Conservation (phyloP, 2,113 vertebrate species). For the Atrichornis clamosus region DNA sequence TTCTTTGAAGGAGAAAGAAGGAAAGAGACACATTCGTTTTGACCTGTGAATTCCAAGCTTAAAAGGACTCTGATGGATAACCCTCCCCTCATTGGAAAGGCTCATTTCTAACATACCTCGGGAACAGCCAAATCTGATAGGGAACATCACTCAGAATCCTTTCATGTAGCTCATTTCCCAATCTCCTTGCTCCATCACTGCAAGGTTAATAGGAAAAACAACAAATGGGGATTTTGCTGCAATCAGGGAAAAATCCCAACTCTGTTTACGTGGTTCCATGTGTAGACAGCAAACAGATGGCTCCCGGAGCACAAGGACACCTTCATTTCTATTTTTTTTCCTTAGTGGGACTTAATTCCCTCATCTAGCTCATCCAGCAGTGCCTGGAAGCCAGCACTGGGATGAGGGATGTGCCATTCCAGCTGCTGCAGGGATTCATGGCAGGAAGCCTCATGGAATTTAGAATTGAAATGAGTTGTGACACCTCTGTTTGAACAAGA, state of each 20-base stretch:
- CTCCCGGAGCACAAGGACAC: not conserved
- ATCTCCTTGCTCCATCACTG: constrained; percentile 19
- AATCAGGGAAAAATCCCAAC: not conserved
- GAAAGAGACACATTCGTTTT: not conserved
- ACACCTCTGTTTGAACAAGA: not conserved
- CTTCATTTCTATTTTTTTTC: not conserved
- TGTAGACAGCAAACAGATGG: not conserved
- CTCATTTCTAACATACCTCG: constrained; percentile 18
- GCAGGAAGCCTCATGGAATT: not conserved
- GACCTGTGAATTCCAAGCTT: not conserved
- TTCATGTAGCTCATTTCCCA: constrained; percentile 35
- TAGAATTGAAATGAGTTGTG: not conserved
- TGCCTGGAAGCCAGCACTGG: not conserved
- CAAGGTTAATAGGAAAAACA: constrained; percentile 40
- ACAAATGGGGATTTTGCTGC: not conserved
- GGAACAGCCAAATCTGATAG: constrained; percentile 66
- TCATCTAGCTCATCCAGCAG: not conserved
- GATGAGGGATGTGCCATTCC: not conserved
- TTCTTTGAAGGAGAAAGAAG: not conserved
- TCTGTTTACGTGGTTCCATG: not conserved
- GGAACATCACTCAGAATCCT: not conserved
- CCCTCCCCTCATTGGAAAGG: not conserved
- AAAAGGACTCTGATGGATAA: not conserved
- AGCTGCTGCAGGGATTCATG: not conserved
- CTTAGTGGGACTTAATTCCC: not conserved